Conservation (phyloP, 2,797 vertebrate species). For the Bradypodion pumilum region DNA sequence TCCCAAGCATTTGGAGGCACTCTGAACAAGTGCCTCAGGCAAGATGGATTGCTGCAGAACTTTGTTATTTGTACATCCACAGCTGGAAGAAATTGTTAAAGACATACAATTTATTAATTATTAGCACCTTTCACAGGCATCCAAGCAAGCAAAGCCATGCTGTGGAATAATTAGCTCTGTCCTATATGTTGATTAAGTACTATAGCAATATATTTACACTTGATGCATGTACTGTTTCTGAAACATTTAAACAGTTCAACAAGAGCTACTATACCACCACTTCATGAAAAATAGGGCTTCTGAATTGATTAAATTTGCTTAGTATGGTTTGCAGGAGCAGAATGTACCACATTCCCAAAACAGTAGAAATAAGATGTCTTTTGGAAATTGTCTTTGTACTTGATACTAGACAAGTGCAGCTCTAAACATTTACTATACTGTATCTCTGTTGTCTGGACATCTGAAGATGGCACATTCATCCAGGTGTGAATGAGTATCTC, state of each 20-base stretch:
- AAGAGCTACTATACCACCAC: background rate
- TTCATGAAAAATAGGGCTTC: background rate
- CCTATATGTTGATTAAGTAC: background rate
- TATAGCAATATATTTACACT: background rate
- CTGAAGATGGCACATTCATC: too few relatives aligned
- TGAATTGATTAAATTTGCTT: background rate
- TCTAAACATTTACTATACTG: too few relatives aligned
- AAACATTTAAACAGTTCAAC: background rate
- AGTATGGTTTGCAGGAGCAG: too few relatives aligned
- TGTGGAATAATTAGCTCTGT: background rate
- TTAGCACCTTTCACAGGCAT: background rate
- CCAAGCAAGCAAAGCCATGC: background rate
- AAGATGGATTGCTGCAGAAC: background rate
- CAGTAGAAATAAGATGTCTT: background rate
- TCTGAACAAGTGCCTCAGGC: conserved; percentile 10
- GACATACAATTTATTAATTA: background rate
- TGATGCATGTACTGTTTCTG: background rate
- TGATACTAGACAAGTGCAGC: background rate
- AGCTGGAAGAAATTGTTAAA: background rate
- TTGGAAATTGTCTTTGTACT: background rate
- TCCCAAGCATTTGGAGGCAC: conserved; percentile 8
- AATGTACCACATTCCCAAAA: background rate
- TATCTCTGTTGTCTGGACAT: too few relatives aligned
- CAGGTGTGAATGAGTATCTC: too few relatives aligned
- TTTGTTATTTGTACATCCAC: conserved; percentile 15